A percentile compares a stretch with the other conserved stretches of the same genome.
These are phyloP conservation scores for Pseudopipra pipra DNA, from an alignment of 2,113 vertebrate species.

Conservation along the genomic window DNA sequence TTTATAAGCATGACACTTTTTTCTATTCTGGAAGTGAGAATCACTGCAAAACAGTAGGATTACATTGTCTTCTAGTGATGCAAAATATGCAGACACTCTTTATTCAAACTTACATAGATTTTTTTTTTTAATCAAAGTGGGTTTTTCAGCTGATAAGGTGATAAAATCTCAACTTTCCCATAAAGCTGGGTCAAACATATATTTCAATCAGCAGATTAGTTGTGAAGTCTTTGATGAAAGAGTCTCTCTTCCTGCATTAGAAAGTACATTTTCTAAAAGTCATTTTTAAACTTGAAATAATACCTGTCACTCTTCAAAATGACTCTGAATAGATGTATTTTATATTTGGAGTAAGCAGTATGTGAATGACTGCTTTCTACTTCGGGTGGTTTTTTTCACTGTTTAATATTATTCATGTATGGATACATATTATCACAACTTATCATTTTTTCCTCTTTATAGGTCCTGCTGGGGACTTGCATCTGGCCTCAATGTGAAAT, in stretches of 20 bases:
- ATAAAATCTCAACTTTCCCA: neutral
- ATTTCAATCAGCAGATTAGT: neutral
- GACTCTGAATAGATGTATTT: neutral
- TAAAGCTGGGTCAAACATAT: neutral
- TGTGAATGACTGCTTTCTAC: constrained; percentile 6
- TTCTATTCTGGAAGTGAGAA: neutral
- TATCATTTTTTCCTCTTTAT: constrained; percentile 62
- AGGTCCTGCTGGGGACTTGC: constrained; percentile 89
- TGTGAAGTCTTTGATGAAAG: neutral
- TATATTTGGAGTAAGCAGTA: neutral
- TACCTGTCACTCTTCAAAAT: neutral
- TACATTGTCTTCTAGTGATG: neutral
- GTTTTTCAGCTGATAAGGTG: neutral
- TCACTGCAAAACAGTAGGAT: neutral
- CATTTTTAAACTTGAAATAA: neutral
- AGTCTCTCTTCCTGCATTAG: neutral
- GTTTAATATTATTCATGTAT: constrained; percentile 30
- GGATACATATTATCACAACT: constrained; percentile 47
- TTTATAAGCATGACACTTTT: neutral
- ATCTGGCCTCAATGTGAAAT: constrained; percentile 86
- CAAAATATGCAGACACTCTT: neutral
- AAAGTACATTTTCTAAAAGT: neutral
- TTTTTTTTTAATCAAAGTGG: neutral
- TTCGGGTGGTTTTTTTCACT: neutral
- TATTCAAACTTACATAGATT: neutral